Evolutionary conservation across 2,797 vertebrate species (phyloP).

Genomic region (Periophthalmus magnuspinnatus): DNA sequence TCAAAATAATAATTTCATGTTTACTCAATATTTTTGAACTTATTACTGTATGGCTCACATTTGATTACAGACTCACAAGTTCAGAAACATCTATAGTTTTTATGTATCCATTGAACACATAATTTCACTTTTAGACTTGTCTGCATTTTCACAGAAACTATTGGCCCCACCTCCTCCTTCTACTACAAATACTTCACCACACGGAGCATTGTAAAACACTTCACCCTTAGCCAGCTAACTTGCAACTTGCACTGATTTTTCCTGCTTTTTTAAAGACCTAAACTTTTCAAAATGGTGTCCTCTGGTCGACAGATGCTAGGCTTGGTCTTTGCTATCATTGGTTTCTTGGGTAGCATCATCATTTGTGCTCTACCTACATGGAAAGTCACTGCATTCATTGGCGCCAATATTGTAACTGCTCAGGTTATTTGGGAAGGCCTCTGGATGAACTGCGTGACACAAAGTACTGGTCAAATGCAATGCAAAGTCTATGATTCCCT

Average conservation of each 20-base stretch:
- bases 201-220: background rate
- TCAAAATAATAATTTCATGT: background rate
- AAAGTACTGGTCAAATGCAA: constrained; percentile 92
- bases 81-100: background rate
- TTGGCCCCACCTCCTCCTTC: background rate
- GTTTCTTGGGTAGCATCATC: constrained; percentile 83
- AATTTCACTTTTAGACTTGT: background rate
- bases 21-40: background rate
- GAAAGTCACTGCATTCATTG: constrained; percentile 87
- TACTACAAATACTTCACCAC: background rate
- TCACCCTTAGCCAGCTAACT: no score
- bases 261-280: background rate
- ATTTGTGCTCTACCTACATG: constrained; percentile 87
- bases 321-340: constrained; percentile 79
- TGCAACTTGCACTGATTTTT: background rate
- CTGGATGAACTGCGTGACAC: constrained; percentile 91
- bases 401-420: constrained; percentile 86
- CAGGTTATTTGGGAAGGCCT: constrained; percentile 90
- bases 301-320: constrained; percentile 85
- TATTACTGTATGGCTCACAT: background rate
- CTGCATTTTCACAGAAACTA: background rate
- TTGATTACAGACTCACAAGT: background rate
- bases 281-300: constrained; percentile 73
- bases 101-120: no score
- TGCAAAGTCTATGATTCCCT: constrained; percentile 89